phyloP scores from a whole-genome alignment of 1,140 invertebrate species.

The Tetragnatha versicolor region DNA sequence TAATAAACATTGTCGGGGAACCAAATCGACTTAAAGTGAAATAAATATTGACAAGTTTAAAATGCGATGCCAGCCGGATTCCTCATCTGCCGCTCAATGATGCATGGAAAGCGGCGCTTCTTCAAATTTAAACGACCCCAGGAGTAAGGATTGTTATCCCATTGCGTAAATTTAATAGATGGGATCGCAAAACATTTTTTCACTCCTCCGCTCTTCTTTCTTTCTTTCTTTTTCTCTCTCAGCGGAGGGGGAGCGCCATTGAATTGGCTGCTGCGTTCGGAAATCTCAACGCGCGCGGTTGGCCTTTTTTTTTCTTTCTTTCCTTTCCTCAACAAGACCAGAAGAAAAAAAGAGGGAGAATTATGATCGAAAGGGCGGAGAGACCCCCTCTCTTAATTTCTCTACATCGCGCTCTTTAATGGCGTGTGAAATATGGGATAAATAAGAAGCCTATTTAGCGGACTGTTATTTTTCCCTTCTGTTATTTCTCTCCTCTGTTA shows the following conservation, averaged over 20 bases:
- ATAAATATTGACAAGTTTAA: slow-evolving; percentile 56
- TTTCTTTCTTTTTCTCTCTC: slow-evolving; percentile 51
- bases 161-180: slow-evolving; percentile 55
- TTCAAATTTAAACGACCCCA: slow-evolving; percentile 53
- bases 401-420: slow-evolving; percentile 6
- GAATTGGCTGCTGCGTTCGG: slow-evolving; percentile 39
- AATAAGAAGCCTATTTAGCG: slow-evolving; percentile 9
- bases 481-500: no score
- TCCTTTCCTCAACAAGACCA: not conserved
- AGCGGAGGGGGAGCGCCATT: slow-evolving; percentile 40
- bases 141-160: slow-evolving; percentile 50
- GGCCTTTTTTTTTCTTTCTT: slow-evolving; percentile 49
- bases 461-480: not conserved
- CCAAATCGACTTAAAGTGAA: slow-evolving; percentile 48
- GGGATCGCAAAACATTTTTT: slow-evolving; percentile 36
- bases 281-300: slow-evolving; percentile 52
- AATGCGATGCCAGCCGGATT: slow-evolving; percentile 37
- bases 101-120: slow-evolving; percentile 49
- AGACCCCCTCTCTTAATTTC: slow-evolving; percentile 12
- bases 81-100: slow-evolving; percentile 50
- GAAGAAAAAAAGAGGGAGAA: slow-evolving; percentile 19
- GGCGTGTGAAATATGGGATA: slow-evolving; percentile 32
- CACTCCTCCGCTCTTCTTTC: not conserved
- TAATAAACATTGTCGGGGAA: slow-evolving; percentile 38
- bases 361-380: not conserved